Evolutionary conservation across 2,888 invertebrate species (phyloP), one percentile per base, ranked within the genome.

Genomic region (Scelioninae gen. 1): DNA sequence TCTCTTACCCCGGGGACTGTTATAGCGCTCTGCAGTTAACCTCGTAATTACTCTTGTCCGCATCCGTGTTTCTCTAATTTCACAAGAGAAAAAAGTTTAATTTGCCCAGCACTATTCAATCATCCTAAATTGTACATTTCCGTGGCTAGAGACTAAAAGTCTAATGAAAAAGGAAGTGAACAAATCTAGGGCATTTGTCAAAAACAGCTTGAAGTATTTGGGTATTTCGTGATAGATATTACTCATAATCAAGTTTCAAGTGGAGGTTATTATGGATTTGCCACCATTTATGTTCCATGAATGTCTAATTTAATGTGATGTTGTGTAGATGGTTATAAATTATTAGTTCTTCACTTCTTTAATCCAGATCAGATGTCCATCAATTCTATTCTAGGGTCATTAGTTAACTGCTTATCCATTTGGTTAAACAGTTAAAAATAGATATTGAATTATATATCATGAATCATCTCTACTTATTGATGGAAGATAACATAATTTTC

Each of bases 1-100:
- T 29, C 13, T 9, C 13, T n/a, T 15, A 9, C 51, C 38, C 13
- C 51, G 11, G 6, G 15, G n/a, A 8, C 34, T 34, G n/a, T 31
- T 13, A 62, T 11, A 15, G 31, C 13, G 34, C 66, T 29, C 40
- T 10, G 53, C 53, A 68, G 55, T 68, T 68, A 68, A 68, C 68
- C 55, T 45, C 68, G 55, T 56, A 68, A 68, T 68, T 68, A 68
- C 45, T 68, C 45, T 68, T 34, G 16, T 34, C 38, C 38, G 23
- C 51, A 7, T 65, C 10, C 29, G 66, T 43, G 49, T 56, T 68
- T 68, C 55, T 68, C 55, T 55, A 68, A 68, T 68, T 68, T 55
- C 34, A 55, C 16, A 9, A 9, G 34, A 13, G 31, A 45, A 68
- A 68, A 56, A 66, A 34, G 38, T 68, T 68, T 55, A 40, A 55